These are phyloP conservation scores for Hemiscyllium ocellatum DNA, from an alignment of 2,113 vertebrate genomes.

Conservation along the genomic window DNA sequence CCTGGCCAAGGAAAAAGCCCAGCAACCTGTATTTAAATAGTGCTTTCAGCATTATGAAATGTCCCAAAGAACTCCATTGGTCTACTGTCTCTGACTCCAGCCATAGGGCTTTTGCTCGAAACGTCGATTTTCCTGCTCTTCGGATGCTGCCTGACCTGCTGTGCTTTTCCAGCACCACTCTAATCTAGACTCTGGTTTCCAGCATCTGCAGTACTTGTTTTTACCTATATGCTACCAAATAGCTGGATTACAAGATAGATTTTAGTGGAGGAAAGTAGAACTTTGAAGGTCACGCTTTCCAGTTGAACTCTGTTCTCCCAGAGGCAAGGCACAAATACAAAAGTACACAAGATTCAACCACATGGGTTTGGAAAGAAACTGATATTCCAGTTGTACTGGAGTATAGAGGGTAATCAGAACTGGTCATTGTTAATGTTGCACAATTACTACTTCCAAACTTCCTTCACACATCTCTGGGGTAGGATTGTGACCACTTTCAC, in stretches of 20 bases:
- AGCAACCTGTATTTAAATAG: neutral
- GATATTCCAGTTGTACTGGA: neutral
- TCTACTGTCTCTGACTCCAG: neutral
- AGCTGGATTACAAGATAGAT: neutral
- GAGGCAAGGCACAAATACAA: neutral
- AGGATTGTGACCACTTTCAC: neutral
- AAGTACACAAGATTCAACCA: neutral
- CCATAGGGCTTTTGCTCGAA: neutral
- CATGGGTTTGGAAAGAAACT: no score
- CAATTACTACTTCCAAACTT: neutral
- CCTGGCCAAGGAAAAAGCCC: neutral
- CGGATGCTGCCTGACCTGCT: no score
- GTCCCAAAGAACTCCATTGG: neutral
- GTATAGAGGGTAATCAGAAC: neutral
- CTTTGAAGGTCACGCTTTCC: neutral
- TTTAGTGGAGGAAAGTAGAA: neutral
- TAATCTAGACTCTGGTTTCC: no score
- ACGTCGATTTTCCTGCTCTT: no score
- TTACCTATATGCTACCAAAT: neutral
- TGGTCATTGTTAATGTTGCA: neutral
- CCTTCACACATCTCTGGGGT: neutral
- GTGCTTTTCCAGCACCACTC: no score
- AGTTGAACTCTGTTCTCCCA: neutral
- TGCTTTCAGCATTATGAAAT: no score
- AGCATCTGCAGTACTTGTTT: no score